Percentiles rank a stretch among this genome's conserved stretches.
phyloP scores from a whole-genome alignment of 2,797 vertebrate species.

The Pseudotriccus pelzelni region DNA sequence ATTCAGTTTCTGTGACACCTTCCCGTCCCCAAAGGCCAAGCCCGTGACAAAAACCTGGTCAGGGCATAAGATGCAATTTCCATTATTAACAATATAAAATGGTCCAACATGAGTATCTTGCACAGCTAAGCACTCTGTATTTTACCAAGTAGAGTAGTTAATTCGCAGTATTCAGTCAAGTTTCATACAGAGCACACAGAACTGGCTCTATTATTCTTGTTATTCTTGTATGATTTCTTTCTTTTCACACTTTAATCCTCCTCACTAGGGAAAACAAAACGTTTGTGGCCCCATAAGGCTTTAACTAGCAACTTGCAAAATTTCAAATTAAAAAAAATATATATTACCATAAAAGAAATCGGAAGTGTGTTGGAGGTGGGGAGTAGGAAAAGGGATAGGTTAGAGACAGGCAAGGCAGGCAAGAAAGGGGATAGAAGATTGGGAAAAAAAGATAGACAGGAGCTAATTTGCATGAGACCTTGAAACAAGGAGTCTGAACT shows the following conservation, averaged over 20 bases:
- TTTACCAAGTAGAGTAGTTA: not conserved
- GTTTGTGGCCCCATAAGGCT: not conserved
- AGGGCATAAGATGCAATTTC: not conserved
- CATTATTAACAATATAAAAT: not conserved
- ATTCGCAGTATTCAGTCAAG: not conserved
- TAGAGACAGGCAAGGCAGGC: not conserved
- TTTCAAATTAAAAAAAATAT: not conserved
- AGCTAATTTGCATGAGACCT: conserved; percentile 25
- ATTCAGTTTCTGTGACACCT: not conserved
- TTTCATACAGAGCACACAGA: not conserved
- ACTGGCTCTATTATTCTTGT: not conserved
- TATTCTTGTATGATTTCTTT: not conserved
- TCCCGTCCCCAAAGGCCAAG: not conserved
- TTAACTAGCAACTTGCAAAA: not conserved
- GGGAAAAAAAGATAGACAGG: not conserved
- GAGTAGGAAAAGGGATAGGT: not conserved
- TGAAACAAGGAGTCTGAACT: conserved; percentile 4
- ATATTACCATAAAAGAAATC: not conserved
- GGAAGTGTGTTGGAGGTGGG: not conserved
- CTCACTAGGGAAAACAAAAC: not conserved
- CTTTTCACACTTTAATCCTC: not conserved
- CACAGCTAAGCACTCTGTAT: not conserved
- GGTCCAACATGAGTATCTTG: not conserved
- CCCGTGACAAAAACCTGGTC: not conserved
- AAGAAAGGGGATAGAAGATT: not conserved